Evolutionary conservation across 2,113 vertebrate species (phyloP), one percentile per base, ranked within the genome.

Genomic region (Mystacornis crossleyi): DNA sequence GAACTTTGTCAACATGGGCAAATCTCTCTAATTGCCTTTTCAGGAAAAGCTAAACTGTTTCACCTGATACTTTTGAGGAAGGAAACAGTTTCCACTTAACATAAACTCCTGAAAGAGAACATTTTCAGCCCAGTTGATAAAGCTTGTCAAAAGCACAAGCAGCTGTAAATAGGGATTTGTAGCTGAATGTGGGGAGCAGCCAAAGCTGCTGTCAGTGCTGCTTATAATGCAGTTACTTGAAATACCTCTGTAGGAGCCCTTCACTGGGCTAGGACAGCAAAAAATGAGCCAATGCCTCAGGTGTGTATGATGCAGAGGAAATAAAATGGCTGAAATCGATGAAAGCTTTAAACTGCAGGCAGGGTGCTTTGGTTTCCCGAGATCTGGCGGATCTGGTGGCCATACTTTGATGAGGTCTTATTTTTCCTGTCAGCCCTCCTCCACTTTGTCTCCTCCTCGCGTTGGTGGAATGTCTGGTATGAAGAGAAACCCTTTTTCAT

Each of bases 401-500:
- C 1, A 1, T 78, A 72, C 47, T 86, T 86, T 57, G 84, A 36
- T 73, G 54, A 84, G 47, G 31, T 83, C 60, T 89, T 94, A 58
- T 64, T 94, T 96, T 84, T 92, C 48, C 79, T 64, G 40, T 31
- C 83, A 91, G 48, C 50, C 54, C 17, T 50, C 34, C 38, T 95
- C 77, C 33, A 60, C 70, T 84, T 85, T 83, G 86, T 91, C 85
- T 96, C 50, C 65, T 81, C 4, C 3, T 91, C 0, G 0, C 0
- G 4, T 69, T 1, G 0, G 26, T 91, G 87, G 86, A 94, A 94
- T 91, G 90, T 87, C 89, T 93, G 95, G 92, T 94, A 96, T 89
- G 90, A 94, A 64, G 33, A 70, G 55, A 83, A 86, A 72, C 24
- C 34, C 62, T 53, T 86, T 89, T 64, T 86, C 54, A 78, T 70